phyloP scores from a whole-genome alignment of 1,140 invertebrate species.

The Zaprionus kolodkinae region DNA sequence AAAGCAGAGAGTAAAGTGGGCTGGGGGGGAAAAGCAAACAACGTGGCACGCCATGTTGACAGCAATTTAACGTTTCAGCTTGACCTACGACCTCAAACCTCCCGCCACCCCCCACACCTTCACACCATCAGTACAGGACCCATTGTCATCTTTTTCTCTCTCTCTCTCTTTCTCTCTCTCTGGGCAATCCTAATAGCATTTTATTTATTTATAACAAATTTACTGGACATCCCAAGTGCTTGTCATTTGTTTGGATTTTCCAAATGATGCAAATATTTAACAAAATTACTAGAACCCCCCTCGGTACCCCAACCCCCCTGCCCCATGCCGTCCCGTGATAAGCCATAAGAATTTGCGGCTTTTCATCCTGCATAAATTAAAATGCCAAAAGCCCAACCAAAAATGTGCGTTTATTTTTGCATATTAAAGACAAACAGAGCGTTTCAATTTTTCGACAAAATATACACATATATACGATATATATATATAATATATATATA shows the following conservation, averaged over 20 bases:
- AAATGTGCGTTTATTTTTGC: not conserved
- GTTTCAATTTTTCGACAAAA: not conserved
- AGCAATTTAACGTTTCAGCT: slow-evolving; percentile 33
- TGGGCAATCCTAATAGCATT: slow-evolving; percentile 42
- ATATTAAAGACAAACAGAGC: not conserved
- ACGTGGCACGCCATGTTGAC: slow-evolving; percentile 26
- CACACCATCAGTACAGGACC: no score
- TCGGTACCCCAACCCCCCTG: not conserved
- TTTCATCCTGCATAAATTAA: slow-evolving; percentile 40
- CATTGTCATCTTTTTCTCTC: slow-evolving; percentile 19
- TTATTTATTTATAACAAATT: slow-evolving; percentile 69
- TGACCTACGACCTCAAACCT: not conserved
- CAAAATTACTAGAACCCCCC: slow-evolving; percentile 21
- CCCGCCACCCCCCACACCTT: not conserved
- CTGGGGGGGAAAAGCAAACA: slow-evolving; percentile 1
- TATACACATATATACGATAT: no score
- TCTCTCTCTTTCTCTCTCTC: no score
- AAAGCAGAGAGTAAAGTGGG: not conserved
- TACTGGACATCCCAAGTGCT: slow-evolving; percentile 29
- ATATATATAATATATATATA: no score
- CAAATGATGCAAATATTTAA: slow-evolving; percentile 61
- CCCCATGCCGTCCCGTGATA: not conserved
- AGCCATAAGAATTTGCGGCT: slow-evolving; percentile 15
- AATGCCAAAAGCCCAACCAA: slow-evolving; percentile 1
- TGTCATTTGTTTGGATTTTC: slow-evolving; percentile 36